Conservation (phyloP, 1,140 invertebrate genomes). For the Platyura marginata region DNA sequence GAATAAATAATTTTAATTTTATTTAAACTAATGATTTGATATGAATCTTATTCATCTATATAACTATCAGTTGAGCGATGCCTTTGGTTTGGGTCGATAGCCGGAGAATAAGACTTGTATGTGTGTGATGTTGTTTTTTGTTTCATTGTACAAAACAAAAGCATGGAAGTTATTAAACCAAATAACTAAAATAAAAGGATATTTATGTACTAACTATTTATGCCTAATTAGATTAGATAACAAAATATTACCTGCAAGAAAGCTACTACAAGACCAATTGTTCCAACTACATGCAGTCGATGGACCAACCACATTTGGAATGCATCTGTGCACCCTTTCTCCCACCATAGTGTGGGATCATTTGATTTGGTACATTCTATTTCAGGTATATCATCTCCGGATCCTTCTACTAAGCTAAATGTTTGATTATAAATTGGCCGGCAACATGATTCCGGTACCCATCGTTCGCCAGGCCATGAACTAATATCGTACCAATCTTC, state of each 20-base stretch:
- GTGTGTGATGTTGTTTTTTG: slow-evolving; percentile 47
- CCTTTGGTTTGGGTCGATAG: slow-evolving; percentile 22
- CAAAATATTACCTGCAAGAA: slow-evolving; percentile 33
- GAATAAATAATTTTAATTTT: too few relatives aligned
- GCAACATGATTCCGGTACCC: slow-evolving; percentile 69
- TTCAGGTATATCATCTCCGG: slow-evolving; percentile 13
- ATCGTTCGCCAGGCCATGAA: slow-evolving; percentile 50
- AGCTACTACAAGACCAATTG: slow-evolving; percentile 48
- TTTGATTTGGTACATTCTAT: slow-evolving; percentile 24
- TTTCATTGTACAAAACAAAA: slow-evolving; percentile 54
- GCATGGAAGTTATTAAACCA: slow-evolving; percentile 54
- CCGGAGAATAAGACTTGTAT: slow-evolving; percentile 44
- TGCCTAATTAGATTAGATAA: neutral
- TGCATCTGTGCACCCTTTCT: slow-evolving; percentile 45
- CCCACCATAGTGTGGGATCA: slow-evolving; percentile 39
- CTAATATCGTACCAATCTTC: slow-evolving; percentile 70
- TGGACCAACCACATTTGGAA: slow-evolving; percentile 48
- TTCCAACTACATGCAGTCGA: slow-evolving; percentile 46
- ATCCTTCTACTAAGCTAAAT: slow-evolving; percentile 25
- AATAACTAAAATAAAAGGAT: slow-evolving; percentile 37
- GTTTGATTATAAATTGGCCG: slow-evolving; percentile 27
- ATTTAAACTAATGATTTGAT: too few relatives aligned
- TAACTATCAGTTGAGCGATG: neutral
- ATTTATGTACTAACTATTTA: neutral
- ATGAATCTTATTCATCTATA: neutral